Percentiles rank a stretch among this genome's conserved stretches.
phyloP scores from a whole-genome alignment of 2,888 invertebrate species.

The Cremastinae sp. region DNA sequence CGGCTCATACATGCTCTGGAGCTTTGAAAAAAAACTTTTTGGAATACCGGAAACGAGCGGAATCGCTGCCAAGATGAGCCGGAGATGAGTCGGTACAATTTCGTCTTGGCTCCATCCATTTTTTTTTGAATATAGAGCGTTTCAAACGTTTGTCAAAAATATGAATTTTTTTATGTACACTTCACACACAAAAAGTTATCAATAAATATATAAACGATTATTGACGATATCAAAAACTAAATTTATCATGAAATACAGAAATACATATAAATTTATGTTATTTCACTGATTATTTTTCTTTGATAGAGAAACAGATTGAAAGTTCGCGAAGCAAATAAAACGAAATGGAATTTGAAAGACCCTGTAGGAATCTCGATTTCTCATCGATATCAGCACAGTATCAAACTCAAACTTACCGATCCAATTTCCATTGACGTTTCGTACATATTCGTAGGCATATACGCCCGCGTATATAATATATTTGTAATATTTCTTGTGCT shows the following conservation, averaged over 20 bases:
- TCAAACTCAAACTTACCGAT: conserved; percentile 44
- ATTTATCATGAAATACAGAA: not conserved
- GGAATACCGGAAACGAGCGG: conserved; percentile 53
- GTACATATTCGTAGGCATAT: not conserved
- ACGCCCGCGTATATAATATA: conserved; percentile 7
- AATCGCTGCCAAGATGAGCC: conserved; percentile 56
- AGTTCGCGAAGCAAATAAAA: not conserved
- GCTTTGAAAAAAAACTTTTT: conserved; percentile 37
- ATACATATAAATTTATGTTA: not conserved
- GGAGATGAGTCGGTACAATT: conserved; percentile 55
- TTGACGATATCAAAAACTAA: no score
- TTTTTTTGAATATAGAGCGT: not conserved
- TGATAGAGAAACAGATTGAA: not conserved
- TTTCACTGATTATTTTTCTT: not conserved
- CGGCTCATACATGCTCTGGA: conserved; percentile 39
- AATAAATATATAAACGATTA: no score
- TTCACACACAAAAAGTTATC: no score
- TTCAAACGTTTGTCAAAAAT: not conserved
- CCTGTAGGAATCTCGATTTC: conserved; percentile 22
- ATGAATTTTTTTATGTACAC: no score
- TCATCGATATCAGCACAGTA: conserved; percentile 30
- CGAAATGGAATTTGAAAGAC: conserved; percentile 6
- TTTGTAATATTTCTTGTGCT: conserved; percentile 24
- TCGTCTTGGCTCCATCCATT: not conserved
- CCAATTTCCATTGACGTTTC: conserved; percentile 44